Percentiles rank a stretch among this genome's conserved stretches.
Conservation (phyloP, 2,888 invertebrate genomes). For the Eupithecia inturbata region DNA sequence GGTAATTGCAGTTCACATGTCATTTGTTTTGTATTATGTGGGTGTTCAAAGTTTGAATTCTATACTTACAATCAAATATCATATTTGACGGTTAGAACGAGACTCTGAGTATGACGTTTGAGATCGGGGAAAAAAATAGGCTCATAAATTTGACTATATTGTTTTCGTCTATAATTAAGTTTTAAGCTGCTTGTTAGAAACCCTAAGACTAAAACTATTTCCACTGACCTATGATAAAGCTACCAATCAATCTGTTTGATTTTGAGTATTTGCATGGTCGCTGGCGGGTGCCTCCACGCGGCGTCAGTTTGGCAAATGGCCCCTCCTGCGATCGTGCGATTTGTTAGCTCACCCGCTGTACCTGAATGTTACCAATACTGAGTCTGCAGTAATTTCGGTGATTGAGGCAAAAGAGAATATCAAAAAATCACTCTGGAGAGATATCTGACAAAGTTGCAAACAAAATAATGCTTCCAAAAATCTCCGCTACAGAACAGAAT, state of each 20-base stretch:
- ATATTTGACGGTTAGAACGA: too few relatives aligned
- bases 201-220: background rate
- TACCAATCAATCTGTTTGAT: slow-evolving; percentile 61
- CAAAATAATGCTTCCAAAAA: background rate
- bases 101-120: too few relatives aligned
- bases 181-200: too few relatives aligned
- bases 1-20: too few relatives aligned
- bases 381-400: slow-evolving; percentile 24
- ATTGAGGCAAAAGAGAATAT: slow-evolving; percentile 22
- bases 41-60: too few relatives aligned
- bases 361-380: slow-evolving; percentile 25
- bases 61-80: too few relatives aligned
- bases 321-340: slow-evolving; percentile 17
- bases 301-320: slow-evolving; percentile 45
- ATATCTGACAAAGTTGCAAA: background rate
- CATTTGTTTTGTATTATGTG: too few relatives aligned
- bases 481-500: background rate
- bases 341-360: slow-evolving; percentile 27
- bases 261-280: slow-evolving; percentile 48
- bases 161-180: background rate
- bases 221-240: slow-evolving; percentile 39
- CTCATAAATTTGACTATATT: too few relatives aligned
- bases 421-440: background rate
- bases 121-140: too few relatives aligned
- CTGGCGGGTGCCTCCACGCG: slow-evolving; percentile 47